Evolutionary conservation across 2,888 invertebrate genomes (phyloP).

Genomic region (Leptinotarsa tumamoca): DNA sequence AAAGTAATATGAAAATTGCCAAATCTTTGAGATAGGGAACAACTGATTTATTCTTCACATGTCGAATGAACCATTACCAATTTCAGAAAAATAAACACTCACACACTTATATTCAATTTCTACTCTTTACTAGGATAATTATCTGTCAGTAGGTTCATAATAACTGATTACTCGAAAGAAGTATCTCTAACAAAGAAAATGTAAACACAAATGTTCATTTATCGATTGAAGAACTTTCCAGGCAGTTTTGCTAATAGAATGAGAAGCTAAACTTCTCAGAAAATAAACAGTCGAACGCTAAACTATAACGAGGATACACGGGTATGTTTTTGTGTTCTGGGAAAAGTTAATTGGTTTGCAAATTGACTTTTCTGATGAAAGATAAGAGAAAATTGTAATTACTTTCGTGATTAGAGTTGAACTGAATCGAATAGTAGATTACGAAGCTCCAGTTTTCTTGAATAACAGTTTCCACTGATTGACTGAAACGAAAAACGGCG

Average conservation of each 20-base stretch:
- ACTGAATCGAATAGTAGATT: conserved; percentile 58
- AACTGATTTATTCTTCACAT: too few species aligned
- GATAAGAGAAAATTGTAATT: conserved; percentile 64
- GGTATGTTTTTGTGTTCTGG: conserved; percentile 29
- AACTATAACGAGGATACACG: conserved; percentile 1
- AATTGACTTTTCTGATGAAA: conserved; percentile 57
- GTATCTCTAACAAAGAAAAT: background rate
- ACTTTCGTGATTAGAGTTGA: conserved; percentile 62
- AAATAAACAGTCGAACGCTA: conserved; percentile 11
- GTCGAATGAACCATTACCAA: too few species aligned
- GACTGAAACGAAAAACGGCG: background rate
- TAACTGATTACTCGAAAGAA: too few species aligned
- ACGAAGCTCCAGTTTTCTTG: background rate
- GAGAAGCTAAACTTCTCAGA: background rate
- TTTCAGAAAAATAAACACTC: too few species aligned
- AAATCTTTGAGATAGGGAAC: too few species aligned
- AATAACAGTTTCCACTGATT: background rate
- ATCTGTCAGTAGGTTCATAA: too few species aligned
- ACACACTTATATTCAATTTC: too few species aligned
- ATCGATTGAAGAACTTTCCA: background rate
- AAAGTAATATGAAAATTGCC: too few species aligned
- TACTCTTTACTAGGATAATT: too few species aligned
- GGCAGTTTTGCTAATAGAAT: conserved; percentile 7
- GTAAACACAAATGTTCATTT: background rate
- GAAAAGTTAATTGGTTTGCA: conserved; percentile 54